Evolutionary conservation across 2,888 invertebrate species (phyloP), one percentile per base, ranked within the genome.

Genomic region (Clusia tigrina): DNA sequence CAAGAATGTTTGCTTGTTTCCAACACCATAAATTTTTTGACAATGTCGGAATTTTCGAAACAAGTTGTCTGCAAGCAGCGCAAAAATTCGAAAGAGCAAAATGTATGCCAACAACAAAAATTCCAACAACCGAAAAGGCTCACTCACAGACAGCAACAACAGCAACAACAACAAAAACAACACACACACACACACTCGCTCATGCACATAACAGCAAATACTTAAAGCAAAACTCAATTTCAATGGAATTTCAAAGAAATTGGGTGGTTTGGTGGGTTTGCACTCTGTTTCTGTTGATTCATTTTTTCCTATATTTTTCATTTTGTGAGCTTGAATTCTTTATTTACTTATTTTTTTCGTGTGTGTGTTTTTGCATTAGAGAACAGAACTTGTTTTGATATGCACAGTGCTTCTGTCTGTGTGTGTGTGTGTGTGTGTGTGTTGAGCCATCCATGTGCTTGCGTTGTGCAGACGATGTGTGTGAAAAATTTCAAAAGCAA

Each of bases 231-330:
- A 48, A 48, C 48, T 48, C 48, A 18, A 48, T 48, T 48, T 48
- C 48, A 48, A 48, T 48, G 48, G 48, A 48, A 48, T 48, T 48
- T 48, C 48, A 48, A 48, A 48, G 48, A 48, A 48, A 48, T 48
- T 48, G 48, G 48, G 48, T 48, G 48, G 48, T 48, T 48, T 48
- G 48, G 48, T 48, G 48, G 48, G 48, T 48, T 48, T 48, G 48
- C 48, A 48, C 20, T 2, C 15, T 48, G 20, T 22, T 22, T 20
- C 22, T 22, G 20, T 48, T 22, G 2, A 20, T 42, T 22, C 3
- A 3, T 15, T 48, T 22, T 20, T 48, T 2, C 15, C 5, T 48
- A 6, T 48, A 15, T 42, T 42, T 42, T 15, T 5, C 9, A 3
- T 42, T 42, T 3, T 15, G 3, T 42, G n/a, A 15, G 42, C n/a